phyloP scores from a whole-genome alignment of 1,140 invertebrate genomes.

The Pogonognathellus flavescens region DNA sequence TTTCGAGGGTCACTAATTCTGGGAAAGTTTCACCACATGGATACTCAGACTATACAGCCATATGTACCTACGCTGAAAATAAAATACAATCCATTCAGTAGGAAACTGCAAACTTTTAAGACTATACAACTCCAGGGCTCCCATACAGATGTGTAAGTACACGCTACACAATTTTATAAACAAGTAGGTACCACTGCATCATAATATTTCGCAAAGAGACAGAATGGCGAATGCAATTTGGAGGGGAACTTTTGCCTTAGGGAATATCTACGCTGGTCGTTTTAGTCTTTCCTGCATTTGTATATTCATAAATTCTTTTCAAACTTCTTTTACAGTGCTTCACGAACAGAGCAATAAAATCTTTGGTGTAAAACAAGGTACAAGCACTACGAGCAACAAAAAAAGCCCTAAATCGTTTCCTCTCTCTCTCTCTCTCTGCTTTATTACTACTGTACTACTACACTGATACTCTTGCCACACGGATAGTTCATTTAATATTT shows the following conservation, averaged over 20 bases:
- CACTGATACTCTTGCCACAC: neutral
- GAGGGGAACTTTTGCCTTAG: neutral
- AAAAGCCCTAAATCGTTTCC: neutral
- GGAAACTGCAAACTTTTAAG: no score
- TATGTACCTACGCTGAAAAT: neutral
- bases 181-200: no score
- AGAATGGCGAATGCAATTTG: slow-evolving; percentile 16
- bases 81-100: neutral
- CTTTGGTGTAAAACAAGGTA: slow-evolving; percentile 17
- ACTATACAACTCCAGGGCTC: no score
- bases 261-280: neutral
- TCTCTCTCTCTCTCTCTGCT: neutral
- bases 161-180: no score
- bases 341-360: neutral
- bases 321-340: neutral
- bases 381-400: neutral
- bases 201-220: neutral
- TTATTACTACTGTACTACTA: no score
- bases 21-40: slow-evolving; percentile 8
- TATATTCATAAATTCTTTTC: slow-evolving; percentile 6
- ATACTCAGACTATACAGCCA: neutral
- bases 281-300: slow-evolving; percentile 11
- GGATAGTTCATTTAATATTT: neutral
- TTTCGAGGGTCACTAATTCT: slow-evolving; percentile 13
- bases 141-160: no score